Percentiles rank a stretch among this genome's conserved stretches.
These are phyloP conservation scores for Paedocypris micromegethes DNA, from an alignment of 2,797 vertebrate genomes.

Conservation along the genomic window DNA sequence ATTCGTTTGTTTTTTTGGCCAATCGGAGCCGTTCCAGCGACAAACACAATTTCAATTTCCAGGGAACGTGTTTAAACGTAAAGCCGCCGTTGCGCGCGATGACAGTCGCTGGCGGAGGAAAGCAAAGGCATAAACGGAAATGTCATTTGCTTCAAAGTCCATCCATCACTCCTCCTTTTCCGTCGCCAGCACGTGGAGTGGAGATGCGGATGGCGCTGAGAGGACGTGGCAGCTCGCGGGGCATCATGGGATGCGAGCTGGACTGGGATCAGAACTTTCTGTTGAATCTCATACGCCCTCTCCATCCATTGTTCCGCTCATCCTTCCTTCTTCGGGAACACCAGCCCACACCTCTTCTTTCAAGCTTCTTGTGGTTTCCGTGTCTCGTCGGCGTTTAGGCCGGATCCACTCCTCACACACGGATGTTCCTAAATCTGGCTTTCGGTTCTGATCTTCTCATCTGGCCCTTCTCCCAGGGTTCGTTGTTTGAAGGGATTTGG, in stretches of 20 bases:
- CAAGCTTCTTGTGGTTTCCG: conserved; percentile 2
- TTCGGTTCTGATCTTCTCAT: conserved; percentile 62
- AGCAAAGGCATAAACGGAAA: no score
- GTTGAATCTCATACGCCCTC: conserved; percentile 29
- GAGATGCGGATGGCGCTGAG: conserved; percentile 8
- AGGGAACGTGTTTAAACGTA: no score
- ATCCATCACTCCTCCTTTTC: neutral
- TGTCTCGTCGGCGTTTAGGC: conserved; percentile 4
- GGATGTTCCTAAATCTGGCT: conserved; percentile 48
- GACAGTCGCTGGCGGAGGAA: no score
- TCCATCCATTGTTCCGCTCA: conserved; percentile 28
- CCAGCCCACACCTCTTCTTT: conserved; percentile 38
- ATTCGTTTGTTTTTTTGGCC: no score
- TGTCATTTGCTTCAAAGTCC: neutral
- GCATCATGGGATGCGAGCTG: conserved; percentile 5
- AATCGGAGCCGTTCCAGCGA: no score
- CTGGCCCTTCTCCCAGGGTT: conserved; percentile 64
- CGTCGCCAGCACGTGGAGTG: neutral
- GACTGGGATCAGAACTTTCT: conserved; percentile 16
- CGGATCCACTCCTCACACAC: neutral
- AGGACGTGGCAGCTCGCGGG: neutral
- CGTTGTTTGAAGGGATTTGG: conserved; percentile 70
- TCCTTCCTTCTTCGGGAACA: conserved; percentile 24
- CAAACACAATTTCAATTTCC: no score
- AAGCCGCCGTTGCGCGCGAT: no score